Percentiles rank a stretch among this genome's conserved stretches.
These are phyloP conservation scores for Agapetus fuscipes DNA, from an alignment of 2,888 invertebrate species.

Conservation along the genomic window DNA sequence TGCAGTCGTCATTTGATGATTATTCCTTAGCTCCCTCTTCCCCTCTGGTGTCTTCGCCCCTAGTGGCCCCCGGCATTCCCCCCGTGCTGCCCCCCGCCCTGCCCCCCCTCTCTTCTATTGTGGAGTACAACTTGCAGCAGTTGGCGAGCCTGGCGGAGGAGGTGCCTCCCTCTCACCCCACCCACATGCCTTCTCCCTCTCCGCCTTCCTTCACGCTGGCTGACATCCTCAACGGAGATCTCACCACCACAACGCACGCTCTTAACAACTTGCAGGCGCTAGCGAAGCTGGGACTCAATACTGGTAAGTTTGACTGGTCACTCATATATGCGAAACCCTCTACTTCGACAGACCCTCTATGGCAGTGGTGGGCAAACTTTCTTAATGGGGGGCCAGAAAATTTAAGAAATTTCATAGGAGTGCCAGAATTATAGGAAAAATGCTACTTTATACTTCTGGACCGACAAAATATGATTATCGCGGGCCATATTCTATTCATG, in stretches of 20 bases:
- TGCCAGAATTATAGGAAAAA: too few species aligned
- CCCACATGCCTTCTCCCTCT: conserved; percentile 40
- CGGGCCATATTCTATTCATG: too few species aligned
- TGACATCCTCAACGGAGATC: conserved; percentile 65
- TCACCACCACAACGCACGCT: conserved; percentile 59
- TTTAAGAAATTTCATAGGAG: too few species aligned
- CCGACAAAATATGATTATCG: too few species aligned
- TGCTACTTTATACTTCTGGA: too few species aligned
- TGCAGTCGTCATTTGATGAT: conserved; percentile 74
- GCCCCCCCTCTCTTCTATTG: conserved; percentile 54
- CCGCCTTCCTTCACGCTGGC: conserved; percentile 63
- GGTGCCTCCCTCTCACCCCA: conserved; percentile 37
- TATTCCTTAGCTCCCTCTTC: conserved; percentile 44
- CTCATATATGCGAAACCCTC: too few species aligned
- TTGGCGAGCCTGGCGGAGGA: conserved; percentile 72
- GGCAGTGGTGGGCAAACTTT: too few species aligned
- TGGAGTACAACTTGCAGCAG: conserved; percentile 79
- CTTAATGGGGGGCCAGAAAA: too few species aligned
- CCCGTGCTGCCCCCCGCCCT: conserved; percentile 29
- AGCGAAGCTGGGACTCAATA: conserved; percentile 71
- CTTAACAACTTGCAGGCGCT: conserved; percentile 84
- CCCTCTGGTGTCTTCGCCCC: conserved; percentile 29
- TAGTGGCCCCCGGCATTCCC: conserved; percentile 25
- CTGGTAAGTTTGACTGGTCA: conserved; percentile 37
- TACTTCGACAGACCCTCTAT: too few species aligned